Evolutionary conservation across 2,797 vertebrate species (phyloP), one percentile per base, ranked within the genome.

Genomic region (Sebastes diploproa): DNA sequence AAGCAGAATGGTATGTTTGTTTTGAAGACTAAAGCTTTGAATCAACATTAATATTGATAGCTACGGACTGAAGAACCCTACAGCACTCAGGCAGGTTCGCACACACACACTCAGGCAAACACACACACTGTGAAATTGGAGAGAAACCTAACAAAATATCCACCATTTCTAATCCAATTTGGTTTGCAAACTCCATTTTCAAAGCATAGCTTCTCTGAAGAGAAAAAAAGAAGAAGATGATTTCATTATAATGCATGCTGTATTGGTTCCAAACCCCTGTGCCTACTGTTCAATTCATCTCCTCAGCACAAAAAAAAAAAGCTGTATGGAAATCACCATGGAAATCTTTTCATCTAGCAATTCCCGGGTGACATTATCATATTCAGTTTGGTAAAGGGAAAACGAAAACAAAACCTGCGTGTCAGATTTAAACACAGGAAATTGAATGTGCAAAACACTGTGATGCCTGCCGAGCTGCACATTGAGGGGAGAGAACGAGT

Each of bases 361-460:
- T 91, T 89, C 91, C 88, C 91, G 42, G 71, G 84, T 88, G 91
- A 91, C 89, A 91, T 93, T 90, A 92, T 92, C 91, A 86, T 89
- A 91, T 91, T 93, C 92, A 82, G 92, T 91, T 92, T 86, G 90
- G 87, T 84, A 86, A 89, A 80, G 72, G 60, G 82, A 88, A 91
- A 93, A 78, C 30, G 84, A 93, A 94, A 95, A 94, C 90, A 95
- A 94, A 95, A 94, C 89, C 87, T 75, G 86, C 50, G 29, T 91
- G 91, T 94, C 91, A 92, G 87, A 93, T 91, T 94, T 89, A 92
- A 94, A 93, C 80, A 87, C 91, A 84, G 93, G 90, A 93, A 94
- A 96, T 94, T 92, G 84, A 94, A 94, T 85, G 92, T 80, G 91
- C 82, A 88, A 91, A 91, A 89, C 88, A 89, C 59, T 72, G 82